Evolutionary conservation across 2,888 invertebrate genomes (phyloP).

Genomic region (Poecilobothrus nobilitatus): DNA sequence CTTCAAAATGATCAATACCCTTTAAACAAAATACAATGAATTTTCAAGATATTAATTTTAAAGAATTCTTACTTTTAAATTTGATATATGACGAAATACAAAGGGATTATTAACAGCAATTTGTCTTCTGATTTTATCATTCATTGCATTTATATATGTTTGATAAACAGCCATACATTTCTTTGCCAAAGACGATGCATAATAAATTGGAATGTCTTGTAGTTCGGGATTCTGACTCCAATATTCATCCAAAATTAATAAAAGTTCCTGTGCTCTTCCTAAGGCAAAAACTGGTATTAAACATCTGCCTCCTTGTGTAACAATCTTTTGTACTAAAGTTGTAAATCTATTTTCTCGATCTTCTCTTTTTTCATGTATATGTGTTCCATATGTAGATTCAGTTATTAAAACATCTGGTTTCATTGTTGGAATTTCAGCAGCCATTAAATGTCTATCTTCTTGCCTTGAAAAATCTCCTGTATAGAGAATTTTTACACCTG

Average conservation of each 20-base stretch:
- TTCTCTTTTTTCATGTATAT: constrained; percentile 96
- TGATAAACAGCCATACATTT: constrained; percentile 99
- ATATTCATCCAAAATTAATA: constrained; percentile 93
- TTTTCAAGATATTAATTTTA: constrained; percentile 29
- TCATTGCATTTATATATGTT: constrained; percentile 99
- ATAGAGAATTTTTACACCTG: constrained; percentile 91
- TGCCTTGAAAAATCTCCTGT: constrained; percentile 98
- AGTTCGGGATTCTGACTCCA: constrained; percentile 78
- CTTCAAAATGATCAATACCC: constrained; percentile 97
- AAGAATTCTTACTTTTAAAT: constrained; percentile 55
- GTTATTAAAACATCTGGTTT: constrained; percentile 96
- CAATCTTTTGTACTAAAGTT: constrained; percentile 87
- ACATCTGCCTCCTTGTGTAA: constrained; percentile 92
- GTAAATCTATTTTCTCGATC: constrained; percentile 94
- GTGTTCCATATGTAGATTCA: constrained; percentile 98
- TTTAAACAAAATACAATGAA: constrained; percentile 7
- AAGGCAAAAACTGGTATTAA: constrained; percentile 98
- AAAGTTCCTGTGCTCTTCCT: constrained; percentile 91
- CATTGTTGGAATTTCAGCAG: constrained; percentile 94
- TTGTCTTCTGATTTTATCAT: constrained; percentile 90
- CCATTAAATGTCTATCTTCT: constrained; percentile 98
- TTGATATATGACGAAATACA: constrained; percentile 95
- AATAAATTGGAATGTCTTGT: constrained; percentile 98
- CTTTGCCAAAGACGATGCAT: constrained; percentile 97
- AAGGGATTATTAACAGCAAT: constrained; percentile 98